phyloP scores from a whole-genome alignment of 2,888 invertebrate genomes.

The Orthosia gothica region DNA sequence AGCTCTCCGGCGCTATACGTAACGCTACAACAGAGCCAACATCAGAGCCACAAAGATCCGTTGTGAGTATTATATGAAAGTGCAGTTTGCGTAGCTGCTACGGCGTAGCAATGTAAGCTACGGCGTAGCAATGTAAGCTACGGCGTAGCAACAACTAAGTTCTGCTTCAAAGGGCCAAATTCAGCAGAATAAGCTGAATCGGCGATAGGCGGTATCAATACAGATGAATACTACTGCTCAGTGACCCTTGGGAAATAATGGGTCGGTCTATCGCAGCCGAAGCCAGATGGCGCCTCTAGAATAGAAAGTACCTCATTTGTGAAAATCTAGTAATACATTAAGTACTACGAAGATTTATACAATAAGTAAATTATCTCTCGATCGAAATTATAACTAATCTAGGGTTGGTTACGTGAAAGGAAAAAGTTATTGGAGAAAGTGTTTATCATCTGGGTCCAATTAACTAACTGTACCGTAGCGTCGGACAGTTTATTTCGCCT shows the following conservation, averaged over 20 bases:
- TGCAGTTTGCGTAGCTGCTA: not conserved
- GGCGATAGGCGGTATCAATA: conserved; percentile 53
- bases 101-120: conserved; percentile 29
- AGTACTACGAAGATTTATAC: conserved; percentile 13
- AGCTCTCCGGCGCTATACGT: too few species aligned
- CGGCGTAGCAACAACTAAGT: conserved; percentile 47
- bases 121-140: conserved; percentile 45
- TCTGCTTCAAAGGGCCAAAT: conserved; percentile 15
- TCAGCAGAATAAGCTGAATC: conserved; percentile 20
- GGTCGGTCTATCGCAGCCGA: conserved; percentile 43
- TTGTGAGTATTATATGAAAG: too few species aligned
- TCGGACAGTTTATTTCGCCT: conserved; percentile 45
- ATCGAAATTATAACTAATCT: conserved; percentile 18
- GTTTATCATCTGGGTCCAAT: conserved; percentile 51
- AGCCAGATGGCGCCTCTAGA: conserved; percentile 49
- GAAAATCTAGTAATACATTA: conserved; percentile 33
- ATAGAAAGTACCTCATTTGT: conserved; percentile 53
- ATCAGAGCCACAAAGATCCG: too few species aligned
- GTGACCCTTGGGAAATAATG: conserved; percentile 60
- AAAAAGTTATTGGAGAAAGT: conserved; percentile 30
- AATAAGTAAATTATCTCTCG: conserved; percentile 2
- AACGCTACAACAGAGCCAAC: too few species aligned
- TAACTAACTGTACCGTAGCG: conserved; percentile 36
- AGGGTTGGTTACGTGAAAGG: not conserved
- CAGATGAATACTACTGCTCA: conserved; percentile 56